These are phyloP conservation scores for Venusia cambrica DNA, from an alignment of 2,888 invertebrate species.

Conservation along the genomic window DNA sequence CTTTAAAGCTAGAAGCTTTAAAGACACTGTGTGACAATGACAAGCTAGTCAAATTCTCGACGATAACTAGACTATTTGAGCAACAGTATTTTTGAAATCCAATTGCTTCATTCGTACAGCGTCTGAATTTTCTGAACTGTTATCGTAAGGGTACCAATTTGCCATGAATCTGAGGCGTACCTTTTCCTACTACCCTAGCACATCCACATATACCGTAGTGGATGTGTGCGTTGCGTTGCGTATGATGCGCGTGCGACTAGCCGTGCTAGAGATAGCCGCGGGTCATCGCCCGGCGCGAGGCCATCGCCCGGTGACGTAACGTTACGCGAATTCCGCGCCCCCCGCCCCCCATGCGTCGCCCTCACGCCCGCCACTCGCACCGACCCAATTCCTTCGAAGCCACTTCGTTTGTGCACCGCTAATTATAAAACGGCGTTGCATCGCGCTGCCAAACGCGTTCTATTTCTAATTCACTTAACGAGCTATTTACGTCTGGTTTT, in stretches of 20 bases:
- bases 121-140: too few species aligned
- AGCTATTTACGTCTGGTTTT: constrained; percentile 44
- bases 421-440: constrained; percentile 71
- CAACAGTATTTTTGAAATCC: too few species aligned
- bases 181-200: too few species aligned
- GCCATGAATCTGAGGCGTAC: too few species aligned
- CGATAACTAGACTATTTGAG: too few species aligned
- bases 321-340: constrained; percentile 75
- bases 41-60: too few species aligned
- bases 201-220: too few species aligned
- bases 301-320: constrained; percentile 79
- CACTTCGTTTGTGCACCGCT: constrained; percentile 75
- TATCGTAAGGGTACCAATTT: too few species aligned
- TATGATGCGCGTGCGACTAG: constrained; percentile 62
- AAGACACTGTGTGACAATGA: too few species aligned
- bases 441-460: constrained; percentile 60
- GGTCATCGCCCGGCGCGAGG: constrained; percentile 76
- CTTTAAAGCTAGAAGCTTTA: too few species aligned
- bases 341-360: constrained; percentile 43
- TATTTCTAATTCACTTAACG: constrained; percentile 59
- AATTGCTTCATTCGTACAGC: too few species aligned
- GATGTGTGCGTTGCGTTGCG: constrained; percentile 47
- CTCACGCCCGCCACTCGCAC: constrained; percentile 45
- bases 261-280: constrained; percentile 71
- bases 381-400: constrained; percentile 79